Evolutionary conservation across 2,888 invertebrate genomes (phyloP), one percentile per base, ranked within the genome.

Genomic region (Ophioninae sp.): DNA sequence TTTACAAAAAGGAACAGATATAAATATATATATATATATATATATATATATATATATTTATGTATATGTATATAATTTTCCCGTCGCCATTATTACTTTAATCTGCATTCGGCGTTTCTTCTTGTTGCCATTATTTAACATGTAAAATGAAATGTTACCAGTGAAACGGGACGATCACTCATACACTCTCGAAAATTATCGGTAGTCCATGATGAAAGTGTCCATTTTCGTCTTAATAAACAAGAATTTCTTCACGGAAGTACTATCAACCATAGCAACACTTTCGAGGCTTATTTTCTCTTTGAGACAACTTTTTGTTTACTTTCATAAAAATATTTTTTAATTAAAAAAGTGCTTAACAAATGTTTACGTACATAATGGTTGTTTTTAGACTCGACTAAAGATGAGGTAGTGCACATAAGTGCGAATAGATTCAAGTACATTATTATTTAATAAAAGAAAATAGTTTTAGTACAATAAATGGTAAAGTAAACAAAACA

Each of bases 11-110:
- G 61, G 30, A 30, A 56, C 30, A 50, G 17, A 50, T 8, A 64
- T 8, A 20, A 61, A 64, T 37, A 50, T 64, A 61, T 41, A n/a
- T 21, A 30, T 23, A 41, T 41, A n/a, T 21, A 30, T 23, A 41
- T 41, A n/a, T 21, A 30, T 23, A 41, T 41, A 37, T 17, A 8
- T 13, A 23, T 41, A 65, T 7, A 56, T n/a, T 6, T 13, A 30
- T 50, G 44, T 20, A 50, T 37, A 21, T n/a, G 7, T 41, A n/a
- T 21, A 30, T 23, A 41, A 56, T 64, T n/a, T 57, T 67, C 39
- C 23, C n/a, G 6, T 17, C 37, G n/a, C 23, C n/a, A 57, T 75
- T 65, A n/a, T 67, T 57, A 75, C 67, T 50, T 30, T 44, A 64
- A 64, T 74, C 50, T 17, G 23, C 64, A 17, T 8, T 30, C 13